Percentiles rank a stretch among this genome's conserved stretches.
Conservation (phyloP, 2,888 invertebrate species). For the Nemapogon koenigi region DNA sequence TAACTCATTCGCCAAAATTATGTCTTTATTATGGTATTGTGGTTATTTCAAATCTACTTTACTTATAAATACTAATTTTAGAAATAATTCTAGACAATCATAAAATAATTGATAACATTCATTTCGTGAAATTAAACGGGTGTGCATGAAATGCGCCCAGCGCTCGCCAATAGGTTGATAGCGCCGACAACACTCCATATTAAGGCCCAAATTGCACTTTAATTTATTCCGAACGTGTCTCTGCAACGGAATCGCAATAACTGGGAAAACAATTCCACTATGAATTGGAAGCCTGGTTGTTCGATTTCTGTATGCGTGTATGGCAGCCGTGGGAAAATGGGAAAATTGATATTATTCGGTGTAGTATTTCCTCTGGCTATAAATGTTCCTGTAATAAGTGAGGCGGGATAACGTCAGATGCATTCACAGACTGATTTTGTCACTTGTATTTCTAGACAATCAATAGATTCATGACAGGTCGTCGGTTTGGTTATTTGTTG, state of each 20-base stretch:
- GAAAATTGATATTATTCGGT: too few species aligned
- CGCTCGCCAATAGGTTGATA: constrained; percentile 37
- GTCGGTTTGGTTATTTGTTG: too few species aligned
- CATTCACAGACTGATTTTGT: too few species aligned
- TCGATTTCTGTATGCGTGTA: constrained; percentile 29
- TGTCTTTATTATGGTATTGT: too few species aligned
- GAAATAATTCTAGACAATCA: background rate
- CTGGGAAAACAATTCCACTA: constrained; percentile 51
- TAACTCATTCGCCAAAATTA: too few species aligned
- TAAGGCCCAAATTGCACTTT: constrained; percentile 62
- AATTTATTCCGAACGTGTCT: constrained; percentile 63
- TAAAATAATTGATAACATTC: background rate
- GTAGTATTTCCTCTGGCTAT: too few species aligned
- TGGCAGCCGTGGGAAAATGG: constrained; percentile 1
- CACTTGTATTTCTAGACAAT: too few species aligned
- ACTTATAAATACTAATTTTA: too few species aligned
- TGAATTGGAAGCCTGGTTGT: constrained; percentile 43
- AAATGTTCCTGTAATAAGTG: too few species aligned
- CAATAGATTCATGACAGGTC: too few species aligned
- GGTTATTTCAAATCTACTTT: too few species aligned
- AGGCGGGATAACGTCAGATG: too few species aligned
- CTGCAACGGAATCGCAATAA: constrained; percentile 61
- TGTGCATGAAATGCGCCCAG: background rate
- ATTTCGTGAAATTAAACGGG: background rate
- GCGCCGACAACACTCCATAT: constrained; percentile 58